These are phyloP conservation scores for Ibycter americanus DNA, from an alignment of 2,797 vertebrate species.

Conservation along the genomic window DNA sequence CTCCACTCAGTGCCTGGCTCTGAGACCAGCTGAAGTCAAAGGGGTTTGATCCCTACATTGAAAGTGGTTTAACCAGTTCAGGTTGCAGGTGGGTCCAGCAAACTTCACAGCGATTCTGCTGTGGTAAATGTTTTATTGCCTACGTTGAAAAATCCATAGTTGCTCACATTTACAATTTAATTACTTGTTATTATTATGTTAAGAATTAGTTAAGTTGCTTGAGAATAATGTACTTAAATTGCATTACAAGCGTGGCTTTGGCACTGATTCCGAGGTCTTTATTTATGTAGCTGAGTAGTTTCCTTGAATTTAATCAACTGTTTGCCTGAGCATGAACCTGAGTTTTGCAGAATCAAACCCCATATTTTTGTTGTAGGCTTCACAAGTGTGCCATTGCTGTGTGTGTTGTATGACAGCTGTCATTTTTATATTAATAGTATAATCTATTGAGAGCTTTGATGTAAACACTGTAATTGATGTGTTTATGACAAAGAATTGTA, in stretches of 20 bases:
- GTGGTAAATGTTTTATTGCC: not conserved
- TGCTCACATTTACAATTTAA: not conserved
- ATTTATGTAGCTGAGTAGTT: not conserved
- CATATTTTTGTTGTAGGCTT: not conserved
- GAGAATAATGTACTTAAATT: not conserved
- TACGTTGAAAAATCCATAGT: not conserved
- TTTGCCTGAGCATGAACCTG: not conserved
- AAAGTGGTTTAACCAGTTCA: no score
- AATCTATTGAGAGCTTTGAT: not conserved
- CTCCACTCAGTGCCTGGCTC: not conserved
- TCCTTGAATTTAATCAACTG: not conserved
- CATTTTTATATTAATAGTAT: not conserved
- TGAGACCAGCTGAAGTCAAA: not conserved
- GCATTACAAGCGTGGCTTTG: not conserved
- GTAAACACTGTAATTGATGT: not conserved
- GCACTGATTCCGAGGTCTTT: not conserved
- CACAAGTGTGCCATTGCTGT: not conserved
- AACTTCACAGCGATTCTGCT: not conserved
- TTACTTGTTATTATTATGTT: not conserved
- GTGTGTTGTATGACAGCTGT: slow-evolving; percentile 3
- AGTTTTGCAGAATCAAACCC: not conserved
- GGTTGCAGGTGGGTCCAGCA: not conserved
- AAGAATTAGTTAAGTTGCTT: not conserved
- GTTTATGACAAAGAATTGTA: slow-evolving; percentile 8
- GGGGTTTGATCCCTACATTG: not conserved